Evolutionary conservation across 2,113 vertebrate species (phyloP).

Genomic region (Mustelus asterias): DNA sequence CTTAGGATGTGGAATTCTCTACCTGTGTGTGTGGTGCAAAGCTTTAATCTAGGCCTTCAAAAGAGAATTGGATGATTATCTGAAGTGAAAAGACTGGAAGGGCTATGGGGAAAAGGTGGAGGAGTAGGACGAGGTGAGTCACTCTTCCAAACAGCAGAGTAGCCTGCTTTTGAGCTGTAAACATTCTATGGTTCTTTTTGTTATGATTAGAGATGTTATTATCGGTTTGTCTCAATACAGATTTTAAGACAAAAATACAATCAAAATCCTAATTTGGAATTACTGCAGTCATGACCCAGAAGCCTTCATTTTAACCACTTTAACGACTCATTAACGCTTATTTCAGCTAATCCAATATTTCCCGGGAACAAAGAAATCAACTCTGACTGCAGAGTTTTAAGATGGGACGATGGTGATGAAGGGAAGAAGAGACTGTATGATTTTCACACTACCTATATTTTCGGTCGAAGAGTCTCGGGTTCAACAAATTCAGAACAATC

Average conservation of each 20-base stretch:
- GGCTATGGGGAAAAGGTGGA: too few species aligned
- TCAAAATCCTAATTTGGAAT: background rate
- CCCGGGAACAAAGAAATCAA: background rate
- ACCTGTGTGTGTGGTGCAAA: background rate
- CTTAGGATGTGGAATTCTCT: background rate
- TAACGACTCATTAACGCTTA: background rate
- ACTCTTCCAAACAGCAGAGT: background rate
- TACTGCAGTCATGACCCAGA: background rate
- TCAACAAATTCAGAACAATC: constrained; percentile 9
- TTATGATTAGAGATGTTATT: background rate
- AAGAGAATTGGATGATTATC: background rate
- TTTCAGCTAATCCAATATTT: background rate
- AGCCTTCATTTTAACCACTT: background rate
- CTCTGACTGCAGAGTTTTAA: background rate
- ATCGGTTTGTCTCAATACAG: background rate
- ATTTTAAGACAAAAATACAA: background rate
- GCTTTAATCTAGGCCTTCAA: background rate
- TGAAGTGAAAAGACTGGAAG: background rate
- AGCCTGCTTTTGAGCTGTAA: background rate
- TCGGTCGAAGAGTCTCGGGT: background rate
- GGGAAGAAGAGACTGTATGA: background rate
- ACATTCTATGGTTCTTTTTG: background rate
- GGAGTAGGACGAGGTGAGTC: too few species aligned
- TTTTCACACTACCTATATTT: background rate
- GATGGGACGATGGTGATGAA: background rate